Evolutionary conservation across 2,113 vertebrate species (phyloP).

Genomic region (Telmatochromis sp.): DNA sequence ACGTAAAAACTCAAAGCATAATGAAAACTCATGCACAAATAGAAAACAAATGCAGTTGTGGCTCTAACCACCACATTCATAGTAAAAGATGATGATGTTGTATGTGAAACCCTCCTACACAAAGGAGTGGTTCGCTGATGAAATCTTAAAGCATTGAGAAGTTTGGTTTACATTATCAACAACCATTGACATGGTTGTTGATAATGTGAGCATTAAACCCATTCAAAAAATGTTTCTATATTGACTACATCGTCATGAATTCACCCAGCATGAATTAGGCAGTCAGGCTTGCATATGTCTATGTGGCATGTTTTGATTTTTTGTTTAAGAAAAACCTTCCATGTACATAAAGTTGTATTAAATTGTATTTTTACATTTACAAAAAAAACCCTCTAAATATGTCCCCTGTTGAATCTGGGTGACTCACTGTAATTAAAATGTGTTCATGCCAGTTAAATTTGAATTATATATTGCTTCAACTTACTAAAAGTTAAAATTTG

Average conservation of each 20-base stretch:
- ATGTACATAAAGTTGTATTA: background rate
- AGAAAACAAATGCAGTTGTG: background rate
- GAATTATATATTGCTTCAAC: background rate
- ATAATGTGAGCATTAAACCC: background rate
- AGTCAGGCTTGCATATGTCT: background rate
- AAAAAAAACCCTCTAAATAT: rapidly evolving
- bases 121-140: background rate
- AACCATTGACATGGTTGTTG: background rate
- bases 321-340: background rate
- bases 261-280: background rate
- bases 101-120: background rate
- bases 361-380: background rate
- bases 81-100: background rate
- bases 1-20: background rate
- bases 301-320: background rate
- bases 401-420: background rate
- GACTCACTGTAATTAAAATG: background rate
- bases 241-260: background rate
- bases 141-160: background rate
- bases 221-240: background rate
- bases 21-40: background rate
- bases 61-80: background rate
- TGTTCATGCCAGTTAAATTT: background rate
- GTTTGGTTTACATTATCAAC: background rate
- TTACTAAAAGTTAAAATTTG: background rate